Percentiles rank a stretch among this genome's conserved stretches.
These are phyloP conservation scores for Camponotus pennsylvanicus DNA, from an alignment of 1,140 invertebrate genomes.

Conservation along the genomic window DNA sequence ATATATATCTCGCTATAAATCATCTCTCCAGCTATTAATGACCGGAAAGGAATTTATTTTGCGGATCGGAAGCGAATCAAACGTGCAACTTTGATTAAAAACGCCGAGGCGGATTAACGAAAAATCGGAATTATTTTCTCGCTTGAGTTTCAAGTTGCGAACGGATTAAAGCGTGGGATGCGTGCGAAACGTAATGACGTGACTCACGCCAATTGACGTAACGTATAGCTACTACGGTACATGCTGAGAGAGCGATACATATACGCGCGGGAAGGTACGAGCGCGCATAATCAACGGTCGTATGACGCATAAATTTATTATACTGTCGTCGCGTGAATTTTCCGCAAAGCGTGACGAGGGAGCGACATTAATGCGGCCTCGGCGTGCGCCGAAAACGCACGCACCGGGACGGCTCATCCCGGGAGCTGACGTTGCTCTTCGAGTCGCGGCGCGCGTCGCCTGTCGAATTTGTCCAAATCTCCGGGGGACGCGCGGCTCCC, in stretches of 20 bases:
- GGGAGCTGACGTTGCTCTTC: slow-evolving; percentile 43
- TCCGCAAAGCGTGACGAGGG: slow-evolving; percentile 33
- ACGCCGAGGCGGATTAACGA: neutral
- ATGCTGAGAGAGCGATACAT: neutral
- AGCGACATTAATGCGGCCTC: slow-evolving; percentile 37
- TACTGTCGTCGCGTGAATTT: slow-evolving; percentile 26
- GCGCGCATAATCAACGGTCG: neutral
- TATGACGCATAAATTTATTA: slow-evolving; percentile 39
- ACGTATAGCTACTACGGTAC: too few relatives aligned
- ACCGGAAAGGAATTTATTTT: neutral
- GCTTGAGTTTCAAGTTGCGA: neutral
- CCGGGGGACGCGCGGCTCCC: neutral
- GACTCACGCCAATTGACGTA: neutral
- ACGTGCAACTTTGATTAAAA: slow-evolving; percentile 2
- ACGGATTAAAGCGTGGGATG: neutral
- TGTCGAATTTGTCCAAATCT: slow-evolving; percentile 53
- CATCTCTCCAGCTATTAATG: neutral
- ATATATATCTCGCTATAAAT: neutral
- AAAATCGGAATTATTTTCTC: neutral
- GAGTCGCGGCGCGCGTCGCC: slow-evolving; percentile 22
- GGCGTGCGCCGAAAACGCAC: slow-evolving; percentile 25
- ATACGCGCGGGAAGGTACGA: neutral
- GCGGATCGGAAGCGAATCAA: neutral
- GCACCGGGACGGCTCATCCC: slow-evolving; percentile 1
- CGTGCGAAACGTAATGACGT: neutral